Evolutionary conservation across 2,113 vertebrate species (phyloP).

Genomic region (Oophaga pumilio): DNA sequence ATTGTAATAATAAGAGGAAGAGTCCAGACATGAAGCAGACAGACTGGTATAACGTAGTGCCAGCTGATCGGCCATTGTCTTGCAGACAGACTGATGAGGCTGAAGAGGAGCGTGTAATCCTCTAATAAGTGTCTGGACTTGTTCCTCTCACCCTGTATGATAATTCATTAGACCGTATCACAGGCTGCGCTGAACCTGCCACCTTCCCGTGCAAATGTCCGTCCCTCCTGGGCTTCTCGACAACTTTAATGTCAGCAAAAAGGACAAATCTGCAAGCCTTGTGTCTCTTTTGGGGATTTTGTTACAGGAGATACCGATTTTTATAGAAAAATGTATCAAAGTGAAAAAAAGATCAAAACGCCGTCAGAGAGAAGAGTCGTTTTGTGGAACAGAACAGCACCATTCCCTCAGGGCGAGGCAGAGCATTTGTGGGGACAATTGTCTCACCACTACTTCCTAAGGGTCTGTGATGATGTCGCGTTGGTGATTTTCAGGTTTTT

Average conservation of each 20-base stretch:
- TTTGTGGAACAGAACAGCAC: neutral
- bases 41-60: neutral
- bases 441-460: neutral
- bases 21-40: neutral
- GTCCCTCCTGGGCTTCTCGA: neutral
- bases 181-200: neutral
- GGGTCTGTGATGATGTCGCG: neutral
- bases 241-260: constrained; percentile 18
- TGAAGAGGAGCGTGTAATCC: neutral
- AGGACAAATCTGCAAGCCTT: constrained; percentile 13
- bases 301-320: neutral
- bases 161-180: constrained; percentile 30
- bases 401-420: neutral
- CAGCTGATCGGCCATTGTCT: neutral
- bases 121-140: neutral
- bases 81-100: neutral
- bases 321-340: constrained; percentile 1
- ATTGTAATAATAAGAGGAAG: neutral
- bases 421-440: neutral
- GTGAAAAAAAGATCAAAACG: neutral
- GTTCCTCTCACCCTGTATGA: neutral
- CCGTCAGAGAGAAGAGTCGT: neutral
- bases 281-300: neutral
- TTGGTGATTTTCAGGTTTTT: no score
- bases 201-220: neutral